phyloP scores from a whole-genome alignment of 1,140 invertebrate species.

The Diabrotica undecimpunctata region DNA sequence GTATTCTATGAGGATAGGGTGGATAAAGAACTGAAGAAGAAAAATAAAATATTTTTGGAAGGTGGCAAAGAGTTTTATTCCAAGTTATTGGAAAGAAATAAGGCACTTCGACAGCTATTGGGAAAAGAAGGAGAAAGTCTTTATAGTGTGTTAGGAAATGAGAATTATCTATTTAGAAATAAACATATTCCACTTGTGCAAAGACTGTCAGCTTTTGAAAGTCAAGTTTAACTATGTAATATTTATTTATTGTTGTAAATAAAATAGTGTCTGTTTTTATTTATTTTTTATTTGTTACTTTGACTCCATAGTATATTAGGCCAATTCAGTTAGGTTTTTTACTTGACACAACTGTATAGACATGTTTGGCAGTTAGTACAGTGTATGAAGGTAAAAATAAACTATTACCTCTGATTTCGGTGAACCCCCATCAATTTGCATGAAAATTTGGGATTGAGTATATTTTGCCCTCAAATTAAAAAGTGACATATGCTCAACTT shows the following conservation, averaged over 20 bases:
- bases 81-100: constrained; percentile 68
- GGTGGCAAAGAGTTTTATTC: constrained; percentile 73
- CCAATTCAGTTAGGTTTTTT: too few relatives aligned
- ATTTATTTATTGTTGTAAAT: constrained; percentile 4
- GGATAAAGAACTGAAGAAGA: constrained; percentile 58
- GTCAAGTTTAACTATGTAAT: not conserved
- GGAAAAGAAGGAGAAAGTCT: constrained; percentile 54
- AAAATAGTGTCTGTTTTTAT: constrained; percentile 5
- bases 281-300: not conserved
- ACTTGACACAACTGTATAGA: too few relatives aligned
- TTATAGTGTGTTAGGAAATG: constrained; percentile 67
- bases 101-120: constrained; percentile 63
- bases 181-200: constrained; percentile 59
- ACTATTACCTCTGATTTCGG: too few relatives aligned
- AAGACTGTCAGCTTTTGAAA: constrained; percentile 62
- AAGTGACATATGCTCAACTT: too few relatives aligned
- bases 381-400: too few relatives aligned
- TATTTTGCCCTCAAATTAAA: too few relatives aligned
- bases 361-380: too few relatives aligned
- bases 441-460: too few relatives aligned
- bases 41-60: constrained; percentile 61
- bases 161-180: constrained; percentile 59
- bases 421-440: too few relatives aligned
- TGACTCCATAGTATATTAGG: not conserved
- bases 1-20: constrained; percentile 57